phyloP scores from a whole-genome alignment of 2,888 invertebrate species.

The Byasa hedistus region DNA sequence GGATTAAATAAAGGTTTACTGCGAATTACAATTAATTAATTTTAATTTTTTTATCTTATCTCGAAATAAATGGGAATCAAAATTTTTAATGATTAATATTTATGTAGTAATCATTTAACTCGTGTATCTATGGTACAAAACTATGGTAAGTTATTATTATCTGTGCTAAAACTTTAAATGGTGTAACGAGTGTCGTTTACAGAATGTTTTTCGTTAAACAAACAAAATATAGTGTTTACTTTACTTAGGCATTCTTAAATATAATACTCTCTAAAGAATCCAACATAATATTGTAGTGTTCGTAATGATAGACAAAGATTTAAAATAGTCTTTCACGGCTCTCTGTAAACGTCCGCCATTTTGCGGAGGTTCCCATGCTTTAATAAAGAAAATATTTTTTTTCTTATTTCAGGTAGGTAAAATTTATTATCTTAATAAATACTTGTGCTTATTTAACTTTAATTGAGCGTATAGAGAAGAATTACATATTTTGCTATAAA shows the following conservation, averaged over 20 bases:
- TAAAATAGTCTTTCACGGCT: conserved; percentile 4
- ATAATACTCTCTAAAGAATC: not conserved
- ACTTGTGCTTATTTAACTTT: not conserved
- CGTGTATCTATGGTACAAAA: not conserved
- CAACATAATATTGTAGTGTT: not conserved
- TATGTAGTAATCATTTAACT: not conserved
- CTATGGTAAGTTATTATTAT: not conserved
- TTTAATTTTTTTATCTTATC: too few relatives aligned
- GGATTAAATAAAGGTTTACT: too few relatives aligned
- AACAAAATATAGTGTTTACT: conserved; percentile 10
- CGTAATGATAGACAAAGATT: conserved; percentile 18
- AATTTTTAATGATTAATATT: not conserved
- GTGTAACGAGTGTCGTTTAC: conserved; percentile 13
- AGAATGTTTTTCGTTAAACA: conserved; percentile 1
- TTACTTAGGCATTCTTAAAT: not conserved
- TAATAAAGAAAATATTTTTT: not conserved
- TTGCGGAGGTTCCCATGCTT: conserved; percentile 9
- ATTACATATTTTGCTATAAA: not conserved
- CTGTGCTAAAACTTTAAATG: conserved; percentile 17
- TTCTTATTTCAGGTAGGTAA: conserved; percentile 26
- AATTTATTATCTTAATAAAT: not conserved
- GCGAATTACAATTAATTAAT: too few relatives aligned
- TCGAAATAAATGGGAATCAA: too few relatives aligned
- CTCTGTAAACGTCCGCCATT: conserved; percentile 27
- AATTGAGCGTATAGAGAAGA: not conserved